phyloP scores from a whole-genome alignment of 1,140 invertebrate genomes.

The Amphibalanus amphitrite region DNA sequence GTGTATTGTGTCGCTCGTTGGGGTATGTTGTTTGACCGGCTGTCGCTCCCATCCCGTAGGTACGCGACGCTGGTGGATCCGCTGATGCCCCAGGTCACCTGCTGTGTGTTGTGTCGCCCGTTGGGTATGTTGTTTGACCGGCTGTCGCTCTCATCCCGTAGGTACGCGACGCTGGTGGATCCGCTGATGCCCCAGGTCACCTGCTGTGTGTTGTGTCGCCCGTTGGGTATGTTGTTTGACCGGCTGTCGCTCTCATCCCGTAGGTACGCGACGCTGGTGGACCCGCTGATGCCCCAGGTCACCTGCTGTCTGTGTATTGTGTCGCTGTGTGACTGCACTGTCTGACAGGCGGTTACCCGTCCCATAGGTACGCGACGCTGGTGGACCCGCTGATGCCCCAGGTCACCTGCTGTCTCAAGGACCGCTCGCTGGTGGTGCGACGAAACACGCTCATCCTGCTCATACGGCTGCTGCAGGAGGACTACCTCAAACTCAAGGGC shows the following conservation, averaged over 20 bases:
- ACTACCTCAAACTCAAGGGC: conserved; percentile 44
- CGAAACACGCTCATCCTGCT: conserved; percentile 40
- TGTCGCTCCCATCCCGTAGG: too few species aligned
- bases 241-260: too few species aligned
- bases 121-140: too few species aligned
- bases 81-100: conserved; percentile 38
- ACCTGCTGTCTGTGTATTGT: conserved; percentile 41
- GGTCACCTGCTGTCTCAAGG: conserved; percentile 41
- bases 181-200: conserved; percentile 39
- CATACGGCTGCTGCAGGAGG: conserved; percentile 42
- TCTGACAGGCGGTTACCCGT: too few species aligned
- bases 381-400: conserved; percentile 40
- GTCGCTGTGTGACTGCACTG: too few species aligned
- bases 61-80: conserved; percentile 41
- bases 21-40: too few species aligned
- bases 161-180: conserved; percentile 41
- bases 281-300: conserved; percentile 39
- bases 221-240: too few species aligned
- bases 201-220: too few species aligned
- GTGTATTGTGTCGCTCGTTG: too few species aligned
- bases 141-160: too few species aligned
- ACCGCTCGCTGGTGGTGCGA: conserved; percentile 33
- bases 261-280: conserved; percentile 41
- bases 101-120: conserved; percentile 38
- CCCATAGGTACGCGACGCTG: conserved; percentile 38